Percentiles rank a stretch among this genome's conserved stretches.
phyloP scores from a whole-genome alignment of 2,888 invertebrate genomes.

The Pandemis heparana region DNA sequence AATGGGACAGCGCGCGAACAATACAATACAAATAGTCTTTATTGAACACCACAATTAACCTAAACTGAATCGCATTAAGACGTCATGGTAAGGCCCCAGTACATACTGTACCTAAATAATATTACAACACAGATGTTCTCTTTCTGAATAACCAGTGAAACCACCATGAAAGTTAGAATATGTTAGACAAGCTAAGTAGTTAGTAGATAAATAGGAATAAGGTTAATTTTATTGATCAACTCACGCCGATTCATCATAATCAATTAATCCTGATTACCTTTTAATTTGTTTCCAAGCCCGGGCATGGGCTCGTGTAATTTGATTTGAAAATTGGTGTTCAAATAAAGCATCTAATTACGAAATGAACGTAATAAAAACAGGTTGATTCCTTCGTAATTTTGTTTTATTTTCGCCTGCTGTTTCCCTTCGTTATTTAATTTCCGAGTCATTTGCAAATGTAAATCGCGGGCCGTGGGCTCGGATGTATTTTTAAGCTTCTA shows the following conservation, averaged over 20 bases:
- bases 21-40: no score
- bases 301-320: constrained; percentile 14
- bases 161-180: not conserved
- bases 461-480: constrained; percentile 19
- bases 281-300: constrained; percentile 12
- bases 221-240: not conserved
- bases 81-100: no score
- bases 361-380: constrained; percentile 20
- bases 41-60: no score
- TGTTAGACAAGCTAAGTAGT: not conserved
- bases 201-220: not conserved
- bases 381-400: constrained; percentile 27
- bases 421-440: constrained; percentile 11
- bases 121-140: not conserved
- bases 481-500: constrained; percentile 26
- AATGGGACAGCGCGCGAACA: no score
- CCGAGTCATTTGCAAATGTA: constrained; percentile 1
- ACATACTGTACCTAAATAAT: no score
- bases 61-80: no score
- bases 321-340: constrained; percentile 13
- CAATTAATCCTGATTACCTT: constrained; percentile 17
- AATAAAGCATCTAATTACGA: constrained; percentile 23
- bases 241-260: constrained; percentile 12
- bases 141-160: not conserved
- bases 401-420: constrained; percentile 15